phyloP scores from a whole-genome alignment of 2,113 vertebrate species.

The Eclectus roratus region DNA sequence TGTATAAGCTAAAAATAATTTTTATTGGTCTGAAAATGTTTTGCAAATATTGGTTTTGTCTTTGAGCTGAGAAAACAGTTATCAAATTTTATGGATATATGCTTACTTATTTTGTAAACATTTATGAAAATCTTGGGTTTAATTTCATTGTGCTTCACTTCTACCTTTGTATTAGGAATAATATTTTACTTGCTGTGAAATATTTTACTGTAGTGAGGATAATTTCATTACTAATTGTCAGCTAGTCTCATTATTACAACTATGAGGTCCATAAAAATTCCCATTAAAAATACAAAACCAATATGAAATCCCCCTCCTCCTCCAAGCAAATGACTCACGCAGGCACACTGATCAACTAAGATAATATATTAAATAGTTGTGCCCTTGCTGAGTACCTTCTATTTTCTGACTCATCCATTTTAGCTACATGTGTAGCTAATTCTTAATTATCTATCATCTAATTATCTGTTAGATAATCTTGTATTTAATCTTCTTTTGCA shows the following conservation, averaged over 20 bases:
- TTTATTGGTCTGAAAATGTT: not conserved
- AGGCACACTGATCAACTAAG: conserved; percentile 38
- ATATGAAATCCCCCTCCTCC: conserved; percentile 32
- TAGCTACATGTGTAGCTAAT: conserved; percentile 23
- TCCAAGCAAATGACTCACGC: conserved; percentile 45
- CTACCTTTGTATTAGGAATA: conserved; percentile 27
- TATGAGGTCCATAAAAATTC: conserved; percentile 47
- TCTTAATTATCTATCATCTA: conserved; percentile 59
- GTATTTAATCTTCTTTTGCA: conserved; percentile 38
- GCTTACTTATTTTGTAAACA: conserved; percentile 39
- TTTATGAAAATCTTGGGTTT: conserved; percentile 2
- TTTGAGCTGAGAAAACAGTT: conserved; percentile 23
- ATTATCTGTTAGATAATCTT: conserved; percentile 51
- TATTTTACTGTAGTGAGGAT: conserved; percentile 54
- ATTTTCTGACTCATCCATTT: conserved; percentile 49
- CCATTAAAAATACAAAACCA: conserved; percentile 55
- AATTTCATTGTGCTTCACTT: conserved; percentile 29
- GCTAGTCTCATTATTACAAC: conserved; percentile 56
- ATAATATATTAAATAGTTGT: conserved; percentile 33
- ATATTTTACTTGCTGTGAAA: conserved; percentile 41
- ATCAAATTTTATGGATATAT: not conserved
- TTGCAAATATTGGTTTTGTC: not conserved
- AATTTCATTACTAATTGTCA: conserved; percentile 65
- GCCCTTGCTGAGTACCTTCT: conserved; percentile 13
- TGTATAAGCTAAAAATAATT: not conserved